Percentiles rank a stretch among this genome's conserved stretches.
Conservation (phyloP, 2,113 vertebrate species). For the Mesitornis unicolor region DNA sequence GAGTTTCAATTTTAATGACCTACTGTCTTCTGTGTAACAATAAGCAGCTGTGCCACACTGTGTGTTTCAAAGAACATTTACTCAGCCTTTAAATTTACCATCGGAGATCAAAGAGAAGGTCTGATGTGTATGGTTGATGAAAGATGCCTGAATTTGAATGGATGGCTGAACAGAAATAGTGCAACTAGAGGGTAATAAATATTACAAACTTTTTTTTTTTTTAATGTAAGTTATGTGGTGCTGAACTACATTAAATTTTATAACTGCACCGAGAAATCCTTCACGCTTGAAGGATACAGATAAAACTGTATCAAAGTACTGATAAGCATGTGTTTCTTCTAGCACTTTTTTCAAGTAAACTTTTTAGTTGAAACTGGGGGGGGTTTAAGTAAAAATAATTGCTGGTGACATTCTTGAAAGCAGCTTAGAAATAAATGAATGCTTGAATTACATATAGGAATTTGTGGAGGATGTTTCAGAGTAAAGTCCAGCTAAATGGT, state of each 20-base stretch:
- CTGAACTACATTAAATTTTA: slow-evolving; percentile 28
- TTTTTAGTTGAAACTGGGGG: background rate
- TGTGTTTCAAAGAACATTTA: slow-evolving; percentile 47
- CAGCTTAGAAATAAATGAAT: background rate
- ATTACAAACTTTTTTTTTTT: background rate
- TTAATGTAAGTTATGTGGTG: background rate
- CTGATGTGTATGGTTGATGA: background rate
- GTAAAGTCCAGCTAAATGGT: background rate
- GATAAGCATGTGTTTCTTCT: background rate
- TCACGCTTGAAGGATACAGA: too few relatives aligned
- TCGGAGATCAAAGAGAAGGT: slow-evolving; percentile 39
- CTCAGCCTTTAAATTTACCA: slow-evolving; percentile 44
- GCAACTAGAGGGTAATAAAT: background rate
- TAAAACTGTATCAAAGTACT: background rate
- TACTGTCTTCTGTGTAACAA: slow-evolving; percentile 36
- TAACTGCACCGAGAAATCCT: background rate
- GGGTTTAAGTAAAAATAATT: background rate
- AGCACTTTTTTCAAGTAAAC: background rate
- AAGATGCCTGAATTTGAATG: slow-evolving; percentile 35
- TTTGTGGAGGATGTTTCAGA: background rate
- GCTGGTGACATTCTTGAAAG: background rate
- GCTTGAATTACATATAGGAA: background rate
- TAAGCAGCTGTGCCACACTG: slow-evolving; percentile 42
- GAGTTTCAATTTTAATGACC: slow-evolving; percentile 51
- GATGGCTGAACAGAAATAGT: slow-evolving; percentile 5